Conservation (phyloP, 2,888 invertebrate species). For the Xanthorhoe designata region DNA sequence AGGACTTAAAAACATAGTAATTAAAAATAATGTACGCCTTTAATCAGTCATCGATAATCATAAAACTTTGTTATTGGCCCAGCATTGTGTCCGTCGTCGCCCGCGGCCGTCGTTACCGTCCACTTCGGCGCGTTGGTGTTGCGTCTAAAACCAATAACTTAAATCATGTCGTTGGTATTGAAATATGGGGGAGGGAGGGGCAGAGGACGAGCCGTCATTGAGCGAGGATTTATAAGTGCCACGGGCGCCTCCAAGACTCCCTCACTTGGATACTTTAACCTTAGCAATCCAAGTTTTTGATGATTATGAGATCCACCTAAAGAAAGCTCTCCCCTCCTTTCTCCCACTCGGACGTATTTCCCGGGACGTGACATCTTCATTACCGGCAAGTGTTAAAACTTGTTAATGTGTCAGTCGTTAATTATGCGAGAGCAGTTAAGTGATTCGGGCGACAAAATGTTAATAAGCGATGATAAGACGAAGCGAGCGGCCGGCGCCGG, state of each 20-base stretch:
- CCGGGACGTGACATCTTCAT: conserved; percentile 81
- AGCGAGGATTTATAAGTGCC: conserved; percentile 67
- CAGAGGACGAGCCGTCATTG: conserved; percentile 73
- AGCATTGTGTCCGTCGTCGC: conserved; percentile 58
- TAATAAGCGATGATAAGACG: conserved; percentile 76
- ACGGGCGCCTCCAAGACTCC: conserved; percentile 21
- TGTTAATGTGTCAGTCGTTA: conserved; percentile 81
- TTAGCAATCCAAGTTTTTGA: background rate
- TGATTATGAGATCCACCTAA: conserved; percentile 6
- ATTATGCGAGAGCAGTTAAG: conserved; percentile 80
- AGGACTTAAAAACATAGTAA: conserved; percentile 41
- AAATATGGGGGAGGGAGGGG: conserved; percentile 55
- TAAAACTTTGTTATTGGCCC: conserved; percentile 53
- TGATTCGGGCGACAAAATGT: conserved; percentile 83
- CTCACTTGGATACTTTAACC: conserved; percentile 10
- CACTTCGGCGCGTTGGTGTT: conserved; percentile 65
- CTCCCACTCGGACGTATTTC: conserved; percentile 10
- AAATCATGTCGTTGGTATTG: conserved; percentile 67
- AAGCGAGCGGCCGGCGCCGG: conserved; percentile 39
- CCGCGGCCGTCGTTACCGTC: conserved; percentile 62
- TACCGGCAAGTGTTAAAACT: conserved; percentile 82
- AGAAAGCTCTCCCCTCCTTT: background rate
- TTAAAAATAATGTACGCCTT: conserved; percentile 55
- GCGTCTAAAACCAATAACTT: conserved; percentile 77
- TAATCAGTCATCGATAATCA: conserved; percentile 56